These are phyloP conservation scores for Drosophila quinaria DNA, from an alignment of 2,888 invertebrate species.

Conservation along the genomic window DNA sequence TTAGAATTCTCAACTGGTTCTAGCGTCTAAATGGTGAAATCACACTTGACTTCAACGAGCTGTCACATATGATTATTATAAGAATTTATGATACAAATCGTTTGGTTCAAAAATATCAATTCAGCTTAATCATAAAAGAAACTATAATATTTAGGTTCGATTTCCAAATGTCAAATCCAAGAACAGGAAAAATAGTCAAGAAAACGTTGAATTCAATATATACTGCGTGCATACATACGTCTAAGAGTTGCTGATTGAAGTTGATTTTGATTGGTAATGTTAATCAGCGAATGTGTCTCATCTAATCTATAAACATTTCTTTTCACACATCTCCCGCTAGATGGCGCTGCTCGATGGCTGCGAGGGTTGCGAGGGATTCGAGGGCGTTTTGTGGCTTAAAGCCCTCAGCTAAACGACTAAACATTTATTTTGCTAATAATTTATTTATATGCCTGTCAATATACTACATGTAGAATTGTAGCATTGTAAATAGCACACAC, in stretches of 20 bases:
- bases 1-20: too few relatives aligned
- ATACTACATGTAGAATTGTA: conserved; percentile 62
- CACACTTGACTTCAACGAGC: too few relatives aligned
- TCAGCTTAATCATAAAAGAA: too few relatives aligned
- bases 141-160: background rate
- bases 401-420: conserved; percentile 74
- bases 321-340: conserved; percentile 19
- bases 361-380: too few relatives aligned
- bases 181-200: too few relatives aligned
- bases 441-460: conserved; percentile 80
- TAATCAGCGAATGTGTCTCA: conserved; percentile 42
- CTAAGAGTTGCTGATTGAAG: conserved; percentile 13
- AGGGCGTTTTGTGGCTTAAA: conserved; percentile 18
- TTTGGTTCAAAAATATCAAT: too few relatives aligned
- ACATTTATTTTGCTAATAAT: conserved; percentile 82
- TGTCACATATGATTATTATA: too few relatives aligned
- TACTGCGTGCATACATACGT: background rate
- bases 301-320: conserved; percentile 28
- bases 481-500: conserved; percentile 49
- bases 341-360: conserved; percentile 30
- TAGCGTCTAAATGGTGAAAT: too few relatives aligned
- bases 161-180: background rate
- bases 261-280: conserved; percentile 42
- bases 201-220: background rate
- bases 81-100: too few relatives aligned